Evolutionary conservation across 2,113 vertebrate species (phyloP), one percentile per base, ranked within the genome.

Genomic region (Oriolus oriolus): DNA sequence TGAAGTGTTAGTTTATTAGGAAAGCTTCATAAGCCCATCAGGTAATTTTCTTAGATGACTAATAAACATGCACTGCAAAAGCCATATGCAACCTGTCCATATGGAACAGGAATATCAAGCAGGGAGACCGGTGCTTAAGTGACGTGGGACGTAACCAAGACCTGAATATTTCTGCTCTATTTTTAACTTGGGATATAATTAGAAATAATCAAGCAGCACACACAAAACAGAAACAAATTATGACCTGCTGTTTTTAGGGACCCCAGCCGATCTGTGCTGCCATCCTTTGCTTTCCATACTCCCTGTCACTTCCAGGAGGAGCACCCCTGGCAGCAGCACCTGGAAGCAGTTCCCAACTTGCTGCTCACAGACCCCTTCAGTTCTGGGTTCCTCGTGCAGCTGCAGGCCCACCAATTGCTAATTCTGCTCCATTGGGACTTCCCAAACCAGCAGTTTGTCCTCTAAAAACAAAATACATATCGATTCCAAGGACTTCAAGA

Each of bases 141-240:
- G 44, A 19, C 75, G 64, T 3, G n/a, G 88, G 88, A 83, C 4
- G 47, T 83, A 94, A 93, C 4, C 0, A 42, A 97, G 73, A 92
- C 88, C 54, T 52, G 71, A 80, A 26, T 76, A 87, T 49, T 84
- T 73, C 87, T 42, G 13, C 53, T 49, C 84, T 91, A 94, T 96
- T 94, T 95, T 96, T 94, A 96, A 68, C 84, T 9, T 5, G 26
- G 1, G 45, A 54, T 89, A 93, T 76, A 85, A 85, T 89, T 89
- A 82, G 89, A 96, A 79, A 95, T 93, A 87, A 97, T 94, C 84
- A 87, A 87, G 85, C 59, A 60, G 41, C 8, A 10, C 61, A 44
- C 4, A 56, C 47, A n/a, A 71, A 87, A 59, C 64, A 47, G 66
- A 78, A 94, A 86, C 80, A 59, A 95, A 56, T 41, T 8, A 64